A percentile compares a stretch with the other conserved stretches of the same genome.
These are phyloP conservation scores for Temnothorax nylanderi DNA, from an alignment of 1,140 invertebrate species.

Conservation along the genomic window DNA sequence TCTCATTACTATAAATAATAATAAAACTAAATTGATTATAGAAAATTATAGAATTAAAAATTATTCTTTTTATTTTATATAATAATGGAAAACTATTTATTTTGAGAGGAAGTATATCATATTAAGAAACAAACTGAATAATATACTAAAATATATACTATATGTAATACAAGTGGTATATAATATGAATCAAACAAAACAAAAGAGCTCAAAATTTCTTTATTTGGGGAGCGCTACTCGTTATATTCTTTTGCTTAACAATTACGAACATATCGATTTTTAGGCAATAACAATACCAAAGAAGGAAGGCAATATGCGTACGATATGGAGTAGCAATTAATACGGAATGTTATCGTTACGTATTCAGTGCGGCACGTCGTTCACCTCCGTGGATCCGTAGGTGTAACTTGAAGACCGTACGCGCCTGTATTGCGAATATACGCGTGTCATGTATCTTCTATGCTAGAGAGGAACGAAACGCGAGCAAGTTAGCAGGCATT, in stretches of 20 bases:
- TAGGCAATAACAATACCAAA: slow-evolving; percentile 45
- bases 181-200: neutral
- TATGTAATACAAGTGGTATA: neutral
- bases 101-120: neutral
- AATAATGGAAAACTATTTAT: neutral
- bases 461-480: slow-evolving; percentile 62
- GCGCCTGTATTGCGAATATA: slow-evolving; percentile 69
- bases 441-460: slow-evolving; percentile 63
- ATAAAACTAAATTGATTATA: neutral
- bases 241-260: neutral
- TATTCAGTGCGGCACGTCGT: slow-evolving; percentile 79
- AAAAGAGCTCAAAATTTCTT: neutral
- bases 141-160: neutral
- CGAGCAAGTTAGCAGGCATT: slow-evolving; percentile 69
- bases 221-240: neutral
- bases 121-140: neutral
- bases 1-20: neutral
- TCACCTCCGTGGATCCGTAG: slow-evolving; percentile 63
- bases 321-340: slow-evolving; percentile 64
- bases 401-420: slow-evolving; percentile 66
- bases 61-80: neutral
- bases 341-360: slow-evolving; percentile 77
- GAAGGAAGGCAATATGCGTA: slow-evolving; percentile 4
- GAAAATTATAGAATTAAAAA: neutral
- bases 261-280: neutral